Evolutionary conservation across 1,140 invertebrate species (phyloP).

Genomic region (Asobara japonica): DNA sequence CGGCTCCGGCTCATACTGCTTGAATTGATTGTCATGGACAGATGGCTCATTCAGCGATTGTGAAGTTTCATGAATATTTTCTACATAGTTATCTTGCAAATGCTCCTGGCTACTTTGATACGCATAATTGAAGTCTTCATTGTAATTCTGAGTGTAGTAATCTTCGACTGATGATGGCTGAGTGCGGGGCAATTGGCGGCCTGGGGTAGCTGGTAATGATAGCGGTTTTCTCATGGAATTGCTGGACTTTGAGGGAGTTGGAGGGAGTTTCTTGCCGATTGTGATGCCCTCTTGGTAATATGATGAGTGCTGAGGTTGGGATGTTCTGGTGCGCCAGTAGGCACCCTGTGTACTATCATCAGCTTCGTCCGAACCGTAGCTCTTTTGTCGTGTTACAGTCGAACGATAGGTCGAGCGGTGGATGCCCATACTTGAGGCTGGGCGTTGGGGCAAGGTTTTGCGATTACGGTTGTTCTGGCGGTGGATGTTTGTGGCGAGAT

Average conservation of each 20-base stretch:
- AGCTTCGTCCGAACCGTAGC: conserved; percentile 60
- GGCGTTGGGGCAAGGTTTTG: conserved; percentile 62
- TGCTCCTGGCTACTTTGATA: conserved; percentile 73
- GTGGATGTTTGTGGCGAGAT: conserved; percentile 51
- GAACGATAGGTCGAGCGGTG: conserved; percentile 57
- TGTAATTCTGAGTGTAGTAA: conserved; percentile 70
- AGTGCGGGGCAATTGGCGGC: conserved; percentile 67
- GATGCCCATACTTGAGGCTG: conserved; percentile 60
- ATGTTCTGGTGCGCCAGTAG: conserved; percentile 49
- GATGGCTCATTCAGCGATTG: not conserved
- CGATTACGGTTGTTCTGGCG: conserved; percentile 61
- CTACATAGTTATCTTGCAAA: conserved; percentile 61
- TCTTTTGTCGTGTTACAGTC: conserved; percentile 58
- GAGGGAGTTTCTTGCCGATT: conserved; percentile 61
- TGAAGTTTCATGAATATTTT: conserved; percentile 49
- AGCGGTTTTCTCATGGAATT: conserved; percentile 56
- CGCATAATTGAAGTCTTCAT: conserved; percentile 78
- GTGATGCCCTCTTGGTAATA: conserved; percentile 50
- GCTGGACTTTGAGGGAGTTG: conserved; percentile 63
- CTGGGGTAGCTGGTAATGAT: conserved; percentile 68
- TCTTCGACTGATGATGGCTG: conserved; percentile 61
- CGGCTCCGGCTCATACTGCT: conserved; percentile 42
- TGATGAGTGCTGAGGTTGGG: conserved; percentile 53
- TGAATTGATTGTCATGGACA: conserved; percentile 51
- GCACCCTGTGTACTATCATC: conserved; percentile 53